A percentile compares a stretch with the other conserved stretches of the same genome.
Evolutionary conservation across 2,797 vertebrate genomes (phyloP).

Genomic region (Toxotes lorentzi): DNA sequence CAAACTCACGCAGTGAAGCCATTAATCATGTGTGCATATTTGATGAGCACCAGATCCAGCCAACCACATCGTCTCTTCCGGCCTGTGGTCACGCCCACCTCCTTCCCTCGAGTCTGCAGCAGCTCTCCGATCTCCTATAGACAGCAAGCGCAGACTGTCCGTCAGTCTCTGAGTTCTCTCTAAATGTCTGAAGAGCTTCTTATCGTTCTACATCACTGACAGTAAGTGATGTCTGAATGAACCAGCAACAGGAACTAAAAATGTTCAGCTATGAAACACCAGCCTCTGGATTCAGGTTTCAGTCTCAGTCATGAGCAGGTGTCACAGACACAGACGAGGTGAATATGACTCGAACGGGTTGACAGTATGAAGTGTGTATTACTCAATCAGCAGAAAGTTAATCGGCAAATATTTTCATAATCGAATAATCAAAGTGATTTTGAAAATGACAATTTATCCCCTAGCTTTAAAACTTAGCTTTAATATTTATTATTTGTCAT

Average conservation of each 20-base stretch:
- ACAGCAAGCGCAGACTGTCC: background rate
- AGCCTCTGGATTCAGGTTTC: background rate
- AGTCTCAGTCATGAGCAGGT: slow-evolving; percentile 15
- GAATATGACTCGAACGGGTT: background rate
- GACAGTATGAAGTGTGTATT: background rate
- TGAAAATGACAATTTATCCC: too few relatives aligned
- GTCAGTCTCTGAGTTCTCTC: background rate
- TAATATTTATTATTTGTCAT: background rate
- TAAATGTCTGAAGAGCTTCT: background rate
- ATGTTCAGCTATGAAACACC: background rate
- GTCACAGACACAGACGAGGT: background rate
- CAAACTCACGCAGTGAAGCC: slow-evolving; percentile 97
- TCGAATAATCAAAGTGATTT: too few relatives aligned
- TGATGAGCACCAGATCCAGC: slow-evolving; percentile 95
- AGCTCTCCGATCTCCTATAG: slow-evolving; percentile 92
- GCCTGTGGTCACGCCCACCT: slow-evolving; percentile 97
- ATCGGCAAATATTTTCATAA: background rate
- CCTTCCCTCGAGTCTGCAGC: slow-evolving; percentile 93
- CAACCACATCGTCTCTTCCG: slow-evolving; percentile 97
- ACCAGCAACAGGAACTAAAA: background rate
- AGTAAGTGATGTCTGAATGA: background rate
- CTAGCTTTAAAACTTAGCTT: background rate
- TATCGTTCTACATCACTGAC: background rate
- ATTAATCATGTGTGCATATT: slow-evolving; percentile 99
- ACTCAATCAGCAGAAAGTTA: background rate